Evolutionary conservation across 2,797 vertebrate genomes (phyloP).

Genomic region (Pterois miles): DNA sequence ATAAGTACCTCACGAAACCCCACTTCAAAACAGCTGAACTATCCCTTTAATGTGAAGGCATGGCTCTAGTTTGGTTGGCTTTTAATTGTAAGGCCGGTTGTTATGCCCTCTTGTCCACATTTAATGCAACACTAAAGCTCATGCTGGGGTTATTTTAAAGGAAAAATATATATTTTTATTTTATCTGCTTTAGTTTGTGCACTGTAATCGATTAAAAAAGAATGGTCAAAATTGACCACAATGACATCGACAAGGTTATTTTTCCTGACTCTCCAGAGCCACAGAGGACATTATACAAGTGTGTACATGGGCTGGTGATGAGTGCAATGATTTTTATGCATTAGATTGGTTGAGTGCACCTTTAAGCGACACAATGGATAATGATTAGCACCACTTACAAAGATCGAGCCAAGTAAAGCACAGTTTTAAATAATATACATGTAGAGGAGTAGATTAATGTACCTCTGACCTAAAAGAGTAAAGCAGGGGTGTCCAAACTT

Average conservation of each 20-base stretch:
- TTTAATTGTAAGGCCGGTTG: not conserved
- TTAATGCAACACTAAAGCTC: too few species aligned
- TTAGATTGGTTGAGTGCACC: not conserved
- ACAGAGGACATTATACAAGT: not conserved
- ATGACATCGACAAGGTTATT: not conserved
- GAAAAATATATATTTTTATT: not conserved
- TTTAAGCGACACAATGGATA: too few species aligned
- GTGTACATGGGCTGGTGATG: not conserved
- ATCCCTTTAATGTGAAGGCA: not conserved
- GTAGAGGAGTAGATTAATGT: not conserved
- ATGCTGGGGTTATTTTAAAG: too few species aligned
- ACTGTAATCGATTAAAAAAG: not conserved
- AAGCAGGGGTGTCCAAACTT: too few species aligned
- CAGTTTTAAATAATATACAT: not conserved
- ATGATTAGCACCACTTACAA: too few species aligned
- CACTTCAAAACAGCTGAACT: too few species aligned
- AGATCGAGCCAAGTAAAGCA: not conserved
- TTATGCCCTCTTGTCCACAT: not conserved
- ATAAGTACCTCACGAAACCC: too few species aligned
- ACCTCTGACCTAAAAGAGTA: not conserved
- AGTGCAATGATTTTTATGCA: not conserved
- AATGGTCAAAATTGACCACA: not conserved
- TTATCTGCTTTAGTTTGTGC: too few species aligned
- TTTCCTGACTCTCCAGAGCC: not conserved
- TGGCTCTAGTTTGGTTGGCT: not conserved